Conservation (phyloP, 2,888 invertebrate species). For the Camptogramma bilineatum region DNA sequence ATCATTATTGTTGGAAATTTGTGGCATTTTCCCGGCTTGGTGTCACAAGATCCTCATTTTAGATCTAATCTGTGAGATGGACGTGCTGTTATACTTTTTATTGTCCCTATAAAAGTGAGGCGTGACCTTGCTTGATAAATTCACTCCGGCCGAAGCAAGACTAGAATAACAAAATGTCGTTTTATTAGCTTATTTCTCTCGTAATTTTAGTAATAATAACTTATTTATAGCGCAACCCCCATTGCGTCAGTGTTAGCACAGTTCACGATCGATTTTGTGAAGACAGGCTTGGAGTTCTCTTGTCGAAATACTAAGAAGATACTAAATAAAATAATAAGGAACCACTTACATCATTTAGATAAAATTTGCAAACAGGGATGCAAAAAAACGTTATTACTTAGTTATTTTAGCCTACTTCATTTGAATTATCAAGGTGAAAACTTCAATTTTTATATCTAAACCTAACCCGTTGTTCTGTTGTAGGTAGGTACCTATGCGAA, state of each 20-base stretch:
- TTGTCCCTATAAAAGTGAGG: slow-evolving; percentile 70
- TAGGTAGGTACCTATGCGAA: too few species aligned
- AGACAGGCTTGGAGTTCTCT: slow-evolving; percentile 5
- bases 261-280: slow-evolving; percentile 15
- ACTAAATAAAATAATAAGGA: background rate
- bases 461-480: too few species aligned
- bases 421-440: too few species aligned
- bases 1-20: slow-evolving; percentile 10
- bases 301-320: background rate
- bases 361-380: too few species aligned
- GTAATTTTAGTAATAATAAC: slow-evolving; percentile 47
- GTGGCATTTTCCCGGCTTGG: slow-evolving; percentile 26
- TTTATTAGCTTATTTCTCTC: slow-evolving; percentile 47
- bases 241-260: background rate
- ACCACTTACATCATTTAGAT: too few species aligned
- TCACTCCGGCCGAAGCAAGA: slow-evolving; percentile 51
- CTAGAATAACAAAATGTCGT: slow-evolving; percentile 65
- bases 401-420: too few species aligned
- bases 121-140: slow-evolving; percentile 72
- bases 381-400: too few species aligned
- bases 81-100: slow-evolving; percentile 78
- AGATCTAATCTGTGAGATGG: slow-evolving; percentile 76
- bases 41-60: slow-evolving; percentile 61
- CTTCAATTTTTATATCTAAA: too few species aligned
- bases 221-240: slow-evolving; percentile 27